Evolutionary conservation across 2,888 invertebrate genomes (phyloP), one percentile per base, ranked within the genome.

Genomic region (Ectemnius lituratus): DNA sequence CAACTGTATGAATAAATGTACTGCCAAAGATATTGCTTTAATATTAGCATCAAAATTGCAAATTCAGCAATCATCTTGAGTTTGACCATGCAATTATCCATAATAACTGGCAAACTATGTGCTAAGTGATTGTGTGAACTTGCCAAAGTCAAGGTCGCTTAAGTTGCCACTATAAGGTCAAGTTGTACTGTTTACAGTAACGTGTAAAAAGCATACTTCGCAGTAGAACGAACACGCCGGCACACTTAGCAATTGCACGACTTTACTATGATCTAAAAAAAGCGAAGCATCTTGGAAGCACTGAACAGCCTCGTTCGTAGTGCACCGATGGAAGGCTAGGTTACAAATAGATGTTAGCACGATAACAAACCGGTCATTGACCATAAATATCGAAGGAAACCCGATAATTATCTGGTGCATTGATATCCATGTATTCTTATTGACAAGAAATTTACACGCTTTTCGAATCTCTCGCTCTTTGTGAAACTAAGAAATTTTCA

Each of bases 91-190:
- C 11, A 11, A 37, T 37, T 37, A 37, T 37, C 16, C 59, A 57
- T 68, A 27, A n/a, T 62, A 59, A 27, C 65, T 62, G 28, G 66
- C 56, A 66, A 68, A 67, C 46, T 67, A 47, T 57, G 52, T 70
- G 63, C 68, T 68, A 67, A 56, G 75, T 78, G 67, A 76, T 76
- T 73, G 75, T 72, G 57, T 76, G 37, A 37, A 71, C 63, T 71
- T 68, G 73, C 71, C 83, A 84, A 86, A 88, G 87, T 88, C 88
- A 88, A 88, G 88, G 88, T 82, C 86, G 82, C 83, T 78, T 79
- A 79, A 86, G 79, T 76, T 80, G 75, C 76, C 75, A 75, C 66
- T 70, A 67, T 81, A 83, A 83, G 82, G 81, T 82, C 78, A 83
- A 74, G 69, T 67, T 62, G 61, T 75, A 68, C 67, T 73, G 76